Conservation (phyloP, 2,888 invertebrate genomes). For the Lycia hirtaria region DNA sequence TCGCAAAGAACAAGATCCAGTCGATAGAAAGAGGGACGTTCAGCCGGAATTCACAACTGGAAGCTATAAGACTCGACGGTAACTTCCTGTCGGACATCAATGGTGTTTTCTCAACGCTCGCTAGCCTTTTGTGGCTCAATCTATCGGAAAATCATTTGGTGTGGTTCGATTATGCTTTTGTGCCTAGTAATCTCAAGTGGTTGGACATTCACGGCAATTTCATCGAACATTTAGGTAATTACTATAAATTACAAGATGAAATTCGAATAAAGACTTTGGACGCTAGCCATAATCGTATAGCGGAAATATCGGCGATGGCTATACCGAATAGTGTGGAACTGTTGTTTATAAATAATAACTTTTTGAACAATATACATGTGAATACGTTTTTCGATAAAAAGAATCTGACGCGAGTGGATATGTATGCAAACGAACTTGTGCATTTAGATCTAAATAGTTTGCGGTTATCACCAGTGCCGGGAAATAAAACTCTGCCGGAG, state of each 20-base stretch:
- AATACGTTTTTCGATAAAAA: conserved; percentile 95
- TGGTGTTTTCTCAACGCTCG: conserved; percentile 93
- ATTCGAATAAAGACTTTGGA: conserved; percentile 93
- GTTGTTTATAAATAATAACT: conserved; percentile 95
- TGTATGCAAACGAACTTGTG: conserved; percentile 94
- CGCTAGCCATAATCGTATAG: conserved; percentile 95
- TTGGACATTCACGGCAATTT: conserved; percentile 96
- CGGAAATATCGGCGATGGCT: conserved; percentile 92
- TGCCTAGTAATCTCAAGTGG: conserved; percentile 95
- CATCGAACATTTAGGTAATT: conserved; percentile 94
- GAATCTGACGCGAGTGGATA: conserved; percentile 93
- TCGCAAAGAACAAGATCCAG: conserved; percentile 95
- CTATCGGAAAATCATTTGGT: conserved; percentile 95
- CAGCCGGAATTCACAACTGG: conserved; percentile 91
- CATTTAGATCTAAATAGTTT: conserved; percentile 93
- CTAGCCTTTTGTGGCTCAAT: conserved; percentile 94
- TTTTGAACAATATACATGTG: conserved; percentile 91
- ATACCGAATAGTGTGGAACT: conserved; percentile 95
- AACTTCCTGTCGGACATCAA: conserved; percentile 96
- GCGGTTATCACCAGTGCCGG: conserved; percentile 90
- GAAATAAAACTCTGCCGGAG: conserved; percentile 91
- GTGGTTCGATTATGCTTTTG: conserved; percentile 97
- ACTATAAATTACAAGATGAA: conserved; percentile 93
- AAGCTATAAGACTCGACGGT: conserved; percentile 94
- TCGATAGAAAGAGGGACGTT: conserved; percentile 94